Conservation (phyloP, 2,797 vertebrate species). For the Mormyrus proboscirostris region DNA sequence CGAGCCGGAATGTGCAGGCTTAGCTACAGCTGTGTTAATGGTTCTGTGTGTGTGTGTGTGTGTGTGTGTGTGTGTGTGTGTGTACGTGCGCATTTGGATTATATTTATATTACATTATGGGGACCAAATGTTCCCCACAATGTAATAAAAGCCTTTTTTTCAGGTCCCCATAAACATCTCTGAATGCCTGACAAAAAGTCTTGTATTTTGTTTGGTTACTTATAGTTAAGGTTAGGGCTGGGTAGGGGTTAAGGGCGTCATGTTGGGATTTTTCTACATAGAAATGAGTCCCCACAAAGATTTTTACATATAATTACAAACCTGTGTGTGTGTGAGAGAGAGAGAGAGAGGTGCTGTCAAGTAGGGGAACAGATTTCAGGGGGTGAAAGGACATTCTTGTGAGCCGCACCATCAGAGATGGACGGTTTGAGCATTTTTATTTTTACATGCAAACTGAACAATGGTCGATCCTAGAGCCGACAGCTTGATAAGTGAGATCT, state of each 20-base stretch:
- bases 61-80: background rate
- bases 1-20: slow-evolving; percentile 1
- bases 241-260: background rate
- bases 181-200: background rate
- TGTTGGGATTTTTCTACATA: no score
- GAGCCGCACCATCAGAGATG: background rate
- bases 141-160: no score
- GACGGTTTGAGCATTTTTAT: background rate
- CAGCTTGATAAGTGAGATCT: background rate
- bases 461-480: background rate
- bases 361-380: background rate
- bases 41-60: background rate
- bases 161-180: no score
- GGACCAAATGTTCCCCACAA: no score
- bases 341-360: background rate
- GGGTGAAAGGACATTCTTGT: background rate
- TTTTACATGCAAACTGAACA: background rate
- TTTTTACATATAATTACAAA: background rate
- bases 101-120: no score
- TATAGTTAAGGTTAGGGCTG: background rate
- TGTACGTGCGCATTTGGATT: background rate
- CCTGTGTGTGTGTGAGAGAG: background rate
- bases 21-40: slow-evolving; percentile 8
- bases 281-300: background rate
- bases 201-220: background rate